Percentiles rank a stretch among this genome's conserved stretches.
Conservation (phyloP, 2,113 vertebrate species). For the Sapajus apella region DNA sequence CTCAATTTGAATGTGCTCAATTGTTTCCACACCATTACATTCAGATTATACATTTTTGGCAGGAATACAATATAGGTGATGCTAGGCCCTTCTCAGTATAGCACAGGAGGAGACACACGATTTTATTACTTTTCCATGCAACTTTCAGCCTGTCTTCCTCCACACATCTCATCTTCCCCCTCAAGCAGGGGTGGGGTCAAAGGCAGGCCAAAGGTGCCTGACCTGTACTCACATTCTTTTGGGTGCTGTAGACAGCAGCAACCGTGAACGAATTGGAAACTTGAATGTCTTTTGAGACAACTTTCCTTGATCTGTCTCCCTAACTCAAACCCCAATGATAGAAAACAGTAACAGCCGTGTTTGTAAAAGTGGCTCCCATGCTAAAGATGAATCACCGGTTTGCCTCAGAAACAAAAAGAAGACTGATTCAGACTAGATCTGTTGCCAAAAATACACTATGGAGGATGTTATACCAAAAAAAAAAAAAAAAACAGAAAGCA, state of each 20-base stretch:
- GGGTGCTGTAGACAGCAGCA: not conserved
- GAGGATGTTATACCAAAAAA: slow-evolving; percentile 46
- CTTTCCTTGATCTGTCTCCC: not conserved
- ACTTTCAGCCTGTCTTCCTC: not conserved
- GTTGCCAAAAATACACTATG: slow-evolving; percentile 59
- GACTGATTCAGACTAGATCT: slow-evolving; percentile 47
- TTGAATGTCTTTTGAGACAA: not conserved
- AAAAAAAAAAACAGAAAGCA: not conserved
- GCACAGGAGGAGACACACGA: not conserved
- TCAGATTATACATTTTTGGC: not conserved
- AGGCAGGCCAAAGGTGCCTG: not conserved
- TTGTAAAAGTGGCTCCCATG: not conserved
- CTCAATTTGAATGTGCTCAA: not conserved
- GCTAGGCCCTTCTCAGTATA: not conserved
- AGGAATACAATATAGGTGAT: not conserved
- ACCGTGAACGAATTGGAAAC: not conserved
- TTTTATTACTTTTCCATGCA: not conserved
- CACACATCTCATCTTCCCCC: not conserved
- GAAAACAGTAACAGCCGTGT: not conserved
- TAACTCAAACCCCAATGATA: not conserved
- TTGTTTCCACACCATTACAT: not conserved
- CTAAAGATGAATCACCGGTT: slow-evolving; percentile 43
- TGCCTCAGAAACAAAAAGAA: slow-evolving; percentile 42
- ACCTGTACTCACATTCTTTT: not conserved
- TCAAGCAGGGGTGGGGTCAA: not conserved